Base-by-base conservation (phyloP, 2,888 invertebrate genomes). In the Plebejus anna region DNA sequence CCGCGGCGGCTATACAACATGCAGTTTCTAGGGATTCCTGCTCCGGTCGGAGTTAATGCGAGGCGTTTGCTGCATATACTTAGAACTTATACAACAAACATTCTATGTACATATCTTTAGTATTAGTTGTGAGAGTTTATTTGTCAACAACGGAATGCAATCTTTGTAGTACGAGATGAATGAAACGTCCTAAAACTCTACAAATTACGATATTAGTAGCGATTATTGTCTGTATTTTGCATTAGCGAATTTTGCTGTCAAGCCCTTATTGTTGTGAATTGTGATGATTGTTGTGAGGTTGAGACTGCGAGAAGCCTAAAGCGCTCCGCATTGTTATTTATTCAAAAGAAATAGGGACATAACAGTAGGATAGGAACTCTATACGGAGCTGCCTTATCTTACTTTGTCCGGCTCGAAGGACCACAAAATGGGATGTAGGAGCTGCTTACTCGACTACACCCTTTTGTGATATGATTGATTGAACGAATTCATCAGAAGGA, bases 1-100 rank as follows among this genome's bases (percentile, higher is more conserved):
- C 57, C 70, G 11, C 36, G 55, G 32, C 47, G 72, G 42, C 73
- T 55, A 55, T 73, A 11, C 51, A 2, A 22, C 22, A 51, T 72
- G 72, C 72, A 55, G 73, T 73, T 55, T 73, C 51, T 55, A 73
- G 73, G 73, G 73, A 73, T 51, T 55, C 28, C 28, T 22, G 47
- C 47, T 32, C 11, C 16, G 73, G 66, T 36, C 13, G 66, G 66
- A 55, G 73, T 55, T 55, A 73, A 22, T 47, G 72, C 73, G 73
- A 32, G 51, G 72, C 47, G 73, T 55, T 73, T 55, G 32, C 73
- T 71, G 42, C 71, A 42, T 32, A 51, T 55, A 73, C 73, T 51
- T 42, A 9, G 11, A 38, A 71, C 38, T 71, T 38, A 42, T 42
- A 71, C 71, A 38, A 42, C n/a, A 42, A 42, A 71, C 71, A n/a